Evolutionary conservation across 1,140 invertebrate genomes (phyloP).

Genomic region (Heliconius congener): DNA sequence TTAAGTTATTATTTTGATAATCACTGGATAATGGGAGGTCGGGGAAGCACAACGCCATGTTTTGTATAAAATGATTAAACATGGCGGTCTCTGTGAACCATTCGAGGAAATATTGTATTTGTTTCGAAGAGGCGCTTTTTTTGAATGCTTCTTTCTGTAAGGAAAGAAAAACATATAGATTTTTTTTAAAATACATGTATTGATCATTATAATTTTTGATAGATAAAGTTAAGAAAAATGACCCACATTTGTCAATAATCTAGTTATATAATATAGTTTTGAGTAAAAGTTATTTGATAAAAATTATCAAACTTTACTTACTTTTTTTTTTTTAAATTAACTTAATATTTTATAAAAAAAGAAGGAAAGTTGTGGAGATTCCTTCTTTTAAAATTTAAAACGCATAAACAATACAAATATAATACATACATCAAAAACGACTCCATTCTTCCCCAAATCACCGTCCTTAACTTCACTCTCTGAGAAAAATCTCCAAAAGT

Average conservation of each 20-base stretch:
- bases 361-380: no score
- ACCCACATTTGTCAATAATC: no score
- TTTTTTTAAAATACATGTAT: no score
- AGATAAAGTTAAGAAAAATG: no score
- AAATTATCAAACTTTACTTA: no score
- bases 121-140: slow-evolving; percentile 82
- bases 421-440: slow-evolving; percentile 73
- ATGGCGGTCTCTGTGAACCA: slow-evolving; percentile 93
- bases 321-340: not conserved
- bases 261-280: no score
- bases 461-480: slow-evolving; percentile 54
- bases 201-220: no score
- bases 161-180: slow-evolving; percentile 4
- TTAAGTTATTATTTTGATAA: slow-evolving; percentile 37
- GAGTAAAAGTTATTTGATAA: no score
- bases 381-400: no score
- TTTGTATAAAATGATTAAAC: slow-evolving; percentile 83
- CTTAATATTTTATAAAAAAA: no score
- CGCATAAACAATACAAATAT: slow-evolving; percentile 7
- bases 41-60: slow-evolving; percentile 52
- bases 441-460: slow-evolving; percentile 59
- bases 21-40: slow-evolving; percentile 35
- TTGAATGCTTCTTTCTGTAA: slow-evolving; percentile 85
- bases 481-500: slow-evolving; percentile 81
- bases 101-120: slow-evolving; percentile 87